Percentiles rank a stretch among this genome's conserved stretches.
These are phyloP conservation scores for Pygoscelis adeliae DNA, from an alignment of 2,113 vertebrate species.

Conservation along the genomic window DNA sequence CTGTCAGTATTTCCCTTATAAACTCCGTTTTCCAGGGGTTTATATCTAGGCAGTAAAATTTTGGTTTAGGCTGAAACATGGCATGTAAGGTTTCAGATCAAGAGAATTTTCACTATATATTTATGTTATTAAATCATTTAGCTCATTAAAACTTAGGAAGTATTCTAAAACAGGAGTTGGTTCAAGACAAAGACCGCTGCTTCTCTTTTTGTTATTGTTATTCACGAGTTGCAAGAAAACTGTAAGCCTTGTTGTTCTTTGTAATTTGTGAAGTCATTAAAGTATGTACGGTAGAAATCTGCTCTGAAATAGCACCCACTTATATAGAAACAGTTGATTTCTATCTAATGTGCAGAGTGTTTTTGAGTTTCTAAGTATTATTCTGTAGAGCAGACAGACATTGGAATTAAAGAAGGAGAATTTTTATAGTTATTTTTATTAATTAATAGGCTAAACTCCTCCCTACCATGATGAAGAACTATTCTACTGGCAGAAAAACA, in stretches of 20 bases:
- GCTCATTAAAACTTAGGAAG: background rate
- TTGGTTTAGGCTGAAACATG: background rate
- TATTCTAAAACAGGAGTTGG: background rate
- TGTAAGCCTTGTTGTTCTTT: background rate
- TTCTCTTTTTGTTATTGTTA: background rate
- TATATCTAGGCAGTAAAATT: background rate
- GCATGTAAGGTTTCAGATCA: background rate
- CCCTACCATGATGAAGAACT: background rate
- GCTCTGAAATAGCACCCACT: background rate
- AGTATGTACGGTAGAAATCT: background rate
- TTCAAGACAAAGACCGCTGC: background rate
- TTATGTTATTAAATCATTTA: background rate
- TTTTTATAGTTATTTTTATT: background rate
- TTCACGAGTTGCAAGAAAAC: background rate
- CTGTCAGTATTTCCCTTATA: constrained; percentile 32
- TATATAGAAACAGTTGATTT: background rate
- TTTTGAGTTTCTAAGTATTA: background rate
- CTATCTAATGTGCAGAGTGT: background rate
- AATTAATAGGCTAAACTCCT: background rate
- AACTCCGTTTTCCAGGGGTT: constrained; percentile 1
- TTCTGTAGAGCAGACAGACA: background rate
- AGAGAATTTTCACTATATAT: background rate
- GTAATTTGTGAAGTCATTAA: background rate
- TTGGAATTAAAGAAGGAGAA: background rate
- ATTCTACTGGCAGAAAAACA: background rate